Evolutionary conservation across 2,797 vertebrate species (phyloP).

Genomic region (Austrolebias charrua): DNA sequence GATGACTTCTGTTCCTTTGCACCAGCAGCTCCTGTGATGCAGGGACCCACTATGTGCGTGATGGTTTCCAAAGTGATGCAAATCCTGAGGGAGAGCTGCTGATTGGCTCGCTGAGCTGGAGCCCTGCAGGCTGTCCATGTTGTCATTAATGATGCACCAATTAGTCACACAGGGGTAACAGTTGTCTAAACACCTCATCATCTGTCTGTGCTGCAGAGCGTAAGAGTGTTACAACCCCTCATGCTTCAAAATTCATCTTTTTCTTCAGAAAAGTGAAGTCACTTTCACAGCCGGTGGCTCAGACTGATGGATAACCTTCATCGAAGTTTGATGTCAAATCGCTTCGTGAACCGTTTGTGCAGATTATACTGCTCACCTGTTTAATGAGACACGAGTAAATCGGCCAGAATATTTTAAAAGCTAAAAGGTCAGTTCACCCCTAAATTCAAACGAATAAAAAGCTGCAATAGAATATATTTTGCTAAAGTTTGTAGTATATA

Average conservation of each 20-base stretch:
- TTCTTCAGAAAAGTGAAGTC: not conserved
- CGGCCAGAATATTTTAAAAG: too few relatives aligned
- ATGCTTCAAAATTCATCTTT: not conserved
- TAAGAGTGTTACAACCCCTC: not conserved
- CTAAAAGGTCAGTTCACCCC: too few relatives aligned
- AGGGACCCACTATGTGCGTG: constrained; percentile 16
- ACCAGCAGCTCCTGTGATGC: constrained; percentile 11
- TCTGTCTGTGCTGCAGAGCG: constrained; percentile 31
- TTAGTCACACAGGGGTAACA: constrained; percentile 73
- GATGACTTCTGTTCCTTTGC: constrained; percentile 1
- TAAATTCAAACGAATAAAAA: too few relatives aligned
- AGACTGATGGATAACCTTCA: too few relatives aligned
- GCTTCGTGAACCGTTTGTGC: too few relatives aligned
- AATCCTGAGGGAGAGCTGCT: constrained; percentile 60
- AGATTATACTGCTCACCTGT: too few relatives aligned
- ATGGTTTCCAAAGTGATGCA: constrained; percentile 66
- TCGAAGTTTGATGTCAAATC: not conserved
- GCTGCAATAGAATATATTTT: too few relatives aligned
- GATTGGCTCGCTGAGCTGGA: constrained; percentile 54
- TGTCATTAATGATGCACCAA: constrained; percentile 75
- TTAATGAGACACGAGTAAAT: too few relatives aligned
- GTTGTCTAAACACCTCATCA: constrained; percentile 64
- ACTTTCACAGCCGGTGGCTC: too few relatives aligned
- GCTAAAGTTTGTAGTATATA: too few relatives aligned
- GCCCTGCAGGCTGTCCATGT: constrained; percentile 55